Evolutionary conservation across 2,797 vertebrate genomes (phyloP).

Genomic region (Siniperca obscura): DNA sequence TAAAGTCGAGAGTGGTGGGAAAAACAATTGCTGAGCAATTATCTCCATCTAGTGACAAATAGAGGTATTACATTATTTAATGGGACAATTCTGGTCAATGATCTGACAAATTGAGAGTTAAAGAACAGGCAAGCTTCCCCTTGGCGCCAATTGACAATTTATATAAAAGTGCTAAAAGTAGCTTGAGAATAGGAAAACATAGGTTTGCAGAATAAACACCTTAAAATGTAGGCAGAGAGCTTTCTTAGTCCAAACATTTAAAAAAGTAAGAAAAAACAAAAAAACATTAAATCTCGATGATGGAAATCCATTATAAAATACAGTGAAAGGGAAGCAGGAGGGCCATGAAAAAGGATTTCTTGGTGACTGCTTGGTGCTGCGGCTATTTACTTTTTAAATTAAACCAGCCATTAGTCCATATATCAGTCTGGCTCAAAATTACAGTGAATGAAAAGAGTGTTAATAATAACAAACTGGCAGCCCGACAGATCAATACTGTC

Average conservation of each 20-base stretch:
- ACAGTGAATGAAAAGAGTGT: conserved; percentile 46
- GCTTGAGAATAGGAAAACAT: not conserved
- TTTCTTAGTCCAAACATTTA: not conserved
- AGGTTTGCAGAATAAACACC: not conserved
- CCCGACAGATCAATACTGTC: conserved; percentile 63
- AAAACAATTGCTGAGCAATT: conserved; percentile 17
- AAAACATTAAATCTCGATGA: conserved; percentile 23
- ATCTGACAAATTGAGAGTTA: not conserved
- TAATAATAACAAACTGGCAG: conserved; percentile 55
- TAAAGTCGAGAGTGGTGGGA: not conserved
- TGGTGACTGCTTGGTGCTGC: conserved; percentile 17
- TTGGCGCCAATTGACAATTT: not conserved
- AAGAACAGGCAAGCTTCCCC: not conserved
- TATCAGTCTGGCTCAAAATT: conserved; percentile 51
- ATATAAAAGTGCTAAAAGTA: not conserved
- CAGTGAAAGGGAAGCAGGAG: conserved; percentile 15
- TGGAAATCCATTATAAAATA: conserved; percentile 33
- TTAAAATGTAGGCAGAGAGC: not conserved
- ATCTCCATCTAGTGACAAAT: conserved; percentile 67
- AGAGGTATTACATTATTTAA: conserved; percentile 25
- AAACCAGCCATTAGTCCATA: conserved; percentile 57
- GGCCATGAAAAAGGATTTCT: conserved; percentile 52
- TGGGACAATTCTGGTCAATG: not conserved
- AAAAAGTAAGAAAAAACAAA: conserved; percentile 22
- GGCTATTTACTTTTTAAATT: conserved; percentile 59